Evolutionary conservation across 2,113 vertebrate genomes (phyloP), one percentile per base, ranked within the genome.

Genomic region (Platycercus adscitus): DNA sequence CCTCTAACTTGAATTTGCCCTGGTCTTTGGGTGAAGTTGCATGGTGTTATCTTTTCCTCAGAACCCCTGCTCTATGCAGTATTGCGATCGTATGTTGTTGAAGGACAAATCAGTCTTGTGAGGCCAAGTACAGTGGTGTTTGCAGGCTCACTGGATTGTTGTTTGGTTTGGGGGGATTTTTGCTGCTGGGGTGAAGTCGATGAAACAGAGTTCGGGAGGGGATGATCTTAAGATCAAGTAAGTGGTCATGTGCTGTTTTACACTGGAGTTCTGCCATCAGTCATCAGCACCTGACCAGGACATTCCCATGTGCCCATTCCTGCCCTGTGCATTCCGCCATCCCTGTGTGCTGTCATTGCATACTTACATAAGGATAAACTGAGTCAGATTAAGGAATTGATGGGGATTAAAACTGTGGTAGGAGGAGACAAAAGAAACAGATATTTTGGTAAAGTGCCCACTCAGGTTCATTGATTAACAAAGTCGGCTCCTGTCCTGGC

Each of bases 321-420:
- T 61, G 33, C 28, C 13, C 28, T 0, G 2, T 21, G 75, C 7
- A 2, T 25, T 12, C 20, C 20, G 17, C 4, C 12, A 14, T 21
- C 49, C 35, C 26, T 12, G 0, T 0, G 11, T 9, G 39, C 75
- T 21, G 61, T 3, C 26, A 3, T 35, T 50, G 5, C 29, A 14
- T 26, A 2, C 44, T 33, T 37, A 1, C 3, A 0, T 2, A 41
- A 61, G 7, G 23, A 2, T 6, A 2, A 25, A 1, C 21, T 1
- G 13, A 43, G 46, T 11, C 43, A 19, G 4, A 1, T 39, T 1
- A 33, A 52, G 46, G 33, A 64, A 3, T 15, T 43, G 53, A 4
- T 25, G 5, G 33, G 31, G 44, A 0, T 12, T 41, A 1, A 9
- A 80, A 10, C 37, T 11, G 20, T 24, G 52, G 14, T 31, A 31